phyloP scores from a whole-genome alignment of 2,113 vertebrate genomes.

The Petromus typicus region DNA sequence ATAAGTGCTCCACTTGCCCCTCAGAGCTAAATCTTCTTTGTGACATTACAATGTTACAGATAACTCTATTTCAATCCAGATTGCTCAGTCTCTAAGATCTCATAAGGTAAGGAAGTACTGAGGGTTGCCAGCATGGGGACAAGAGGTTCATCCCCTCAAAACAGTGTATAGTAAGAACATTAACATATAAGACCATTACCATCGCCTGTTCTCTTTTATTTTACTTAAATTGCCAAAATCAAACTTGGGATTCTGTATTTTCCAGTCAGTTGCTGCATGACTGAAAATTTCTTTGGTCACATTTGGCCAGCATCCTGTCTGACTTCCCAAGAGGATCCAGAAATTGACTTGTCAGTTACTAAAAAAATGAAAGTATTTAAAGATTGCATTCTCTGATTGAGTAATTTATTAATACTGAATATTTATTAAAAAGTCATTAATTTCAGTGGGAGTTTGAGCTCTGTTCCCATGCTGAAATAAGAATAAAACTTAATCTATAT shows the following conservation, averaged over 20 bases:
- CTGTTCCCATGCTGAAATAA: neutral
- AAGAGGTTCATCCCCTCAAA: constrained; percentile 30
- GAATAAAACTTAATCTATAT: neutral
- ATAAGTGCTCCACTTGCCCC: neutral
- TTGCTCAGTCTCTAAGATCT: neutral
- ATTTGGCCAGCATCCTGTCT: neutral
- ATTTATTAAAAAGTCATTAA: neutral
- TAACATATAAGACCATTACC: neutral
- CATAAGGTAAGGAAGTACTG: neutral
- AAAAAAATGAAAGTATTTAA: neutral
- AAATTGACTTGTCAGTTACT: neutral
- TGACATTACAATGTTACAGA: neutral
- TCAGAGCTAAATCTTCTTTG: neutral
- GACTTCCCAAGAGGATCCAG: constrained; percentile 6
- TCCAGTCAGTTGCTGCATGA: no score
- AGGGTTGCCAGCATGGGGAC: neutral
- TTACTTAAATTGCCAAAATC: neutral
- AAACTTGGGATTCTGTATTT: no score
- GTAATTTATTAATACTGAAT: neutral
- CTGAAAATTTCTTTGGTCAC: neutral
- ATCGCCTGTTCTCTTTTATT: neutral
- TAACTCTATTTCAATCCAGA: neutral
- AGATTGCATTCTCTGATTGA: neutral
- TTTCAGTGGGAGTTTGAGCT: constrained; percentile 12
- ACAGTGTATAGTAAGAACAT: neutral